Percentiles rank a stretch among this genome's conserved stretches.
phyloP scores from a whole-genome alignment of 2,113 vertebrate species.

The Pelecanus crispus region DNA sequence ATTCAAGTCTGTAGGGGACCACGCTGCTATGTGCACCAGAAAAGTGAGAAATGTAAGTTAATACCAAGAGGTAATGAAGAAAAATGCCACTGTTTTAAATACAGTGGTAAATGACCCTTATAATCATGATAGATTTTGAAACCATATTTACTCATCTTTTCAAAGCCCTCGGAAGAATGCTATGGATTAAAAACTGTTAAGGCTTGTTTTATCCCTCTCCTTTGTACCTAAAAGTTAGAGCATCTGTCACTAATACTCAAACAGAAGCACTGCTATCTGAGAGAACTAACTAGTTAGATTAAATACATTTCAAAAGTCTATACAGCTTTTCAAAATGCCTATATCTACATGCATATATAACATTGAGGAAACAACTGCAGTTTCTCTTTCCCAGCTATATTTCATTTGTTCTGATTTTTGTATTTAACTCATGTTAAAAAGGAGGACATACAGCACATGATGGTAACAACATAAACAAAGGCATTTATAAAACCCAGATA shows the following conservation, averaged over 20 bases:
- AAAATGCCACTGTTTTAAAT: not conserved
- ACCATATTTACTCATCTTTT: not conserved
- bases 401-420: conserved; percentile 23
- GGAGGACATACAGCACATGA: not conserved
- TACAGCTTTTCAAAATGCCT: not conserved
- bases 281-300: not conserved
- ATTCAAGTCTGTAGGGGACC: not conserved
- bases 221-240: not conserved
- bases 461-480: not conserved
- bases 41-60: not conserved
- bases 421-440: conserved; percentile 10
- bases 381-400: not conserved
- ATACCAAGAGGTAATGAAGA: not conserved
- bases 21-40: not conserved
- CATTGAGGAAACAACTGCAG: not conserved
- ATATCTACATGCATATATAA: not conserved
- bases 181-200: not conserved
- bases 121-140: not conserved
- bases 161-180: not conserved
- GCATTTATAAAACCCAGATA: conserved; percentile 2
- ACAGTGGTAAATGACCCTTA: not conserved
- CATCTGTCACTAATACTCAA: not conserved
- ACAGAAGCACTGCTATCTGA: not conserved
- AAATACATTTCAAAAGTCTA: not conserved
- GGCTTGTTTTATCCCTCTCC: not conserved